phyloP scores from a whole-genome alignment of 2,888 invertebrate species.

The Eugnorisma glareosa region DNA sequence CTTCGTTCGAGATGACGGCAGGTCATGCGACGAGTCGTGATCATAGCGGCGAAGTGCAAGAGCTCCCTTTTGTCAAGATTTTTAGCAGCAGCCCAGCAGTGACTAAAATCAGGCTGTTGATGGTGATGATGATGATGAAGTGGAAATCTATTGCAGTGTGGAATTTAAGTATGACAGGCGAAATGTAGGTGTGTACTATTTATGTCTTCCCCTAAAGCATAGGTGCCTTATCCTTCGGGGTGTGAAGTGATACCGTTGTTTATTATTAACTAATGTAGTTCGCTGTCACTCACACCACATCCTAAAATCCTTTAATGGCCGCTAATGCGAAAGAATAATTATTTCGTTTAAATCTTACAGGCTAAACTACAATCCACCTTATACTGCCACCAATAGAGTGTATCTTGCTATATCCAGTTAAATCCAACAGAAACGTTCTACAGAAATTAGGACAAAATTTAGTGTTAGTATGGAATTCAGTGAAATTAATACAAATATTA shows the following conservation, averaged over 20 bases:
- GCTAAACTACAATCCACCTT: slow-evolving; percentile 17
- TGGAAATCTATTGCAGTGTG: background rate
- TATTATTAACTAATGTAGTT: background rate
- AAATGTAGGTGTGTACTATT: background rate
- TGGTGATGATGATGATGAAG: background rate
- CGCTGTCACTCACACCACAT: slow-evolving; percentile 52
- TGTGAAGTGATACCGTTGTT: background rate
- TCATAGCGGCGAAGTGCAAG: background rate
- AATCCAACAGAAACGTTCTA: slow-evolving; percentile 29
- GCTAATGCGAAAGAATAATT: slow-evolving; percentile 67
- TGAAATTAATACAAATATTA: slow-evolving; percentile 27
- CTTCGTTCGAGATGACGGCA: background rate
- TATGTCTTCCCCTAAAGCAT: background rate
- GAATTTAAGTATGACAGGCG: background rate
- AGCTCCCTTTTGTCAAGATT: background rate
- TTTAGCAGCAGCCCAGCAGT: no score
- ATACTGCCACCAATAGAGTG: fast-evolving
- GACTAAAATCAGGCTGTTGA: no score
- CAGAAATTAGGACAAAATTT: slow-evolving; percentile 32
- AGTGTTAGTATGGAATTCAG: slow-evolving; percentile 28
- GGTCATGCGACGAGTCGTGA: background rate
- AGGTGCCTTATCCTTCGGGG: no score
- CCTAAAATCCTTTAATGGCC: slow-evolving; percentile 59
- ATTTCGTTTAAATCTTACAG: slow-evolving; percentile 51
- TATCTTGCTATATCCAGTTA: background rate